A percentile compares a stretch with the other conserved stretches of the same genome.
These are phyloP conservation scores for Cuniculus paca DNA, from an alignment of 2,797 vertebrate genomes.

Conservation along the genomic window DNA sequence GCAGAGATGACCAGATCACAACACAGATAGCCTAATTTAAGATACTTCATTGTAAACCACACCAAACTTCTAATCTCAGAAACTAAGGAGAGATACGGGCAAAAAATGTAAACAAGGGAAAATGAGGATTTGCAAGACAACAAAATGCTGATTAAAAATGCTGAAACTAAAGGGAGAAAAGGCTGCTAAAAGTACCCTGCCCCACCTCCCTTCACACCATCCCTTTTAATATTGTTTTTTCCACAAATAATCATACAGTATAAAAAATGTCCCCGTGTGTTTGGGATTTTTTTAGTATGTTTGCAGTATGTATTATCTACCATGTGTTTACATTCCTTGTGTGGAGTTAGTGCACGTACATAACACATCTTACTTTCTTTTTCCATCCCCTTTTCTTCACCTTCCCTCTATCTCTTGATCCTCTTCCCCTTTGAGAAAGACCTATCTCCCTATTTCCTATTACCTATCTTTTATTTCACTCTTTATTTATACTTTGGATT, in stretches of 20 bases:
- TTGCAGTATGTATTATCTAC: not conserved
- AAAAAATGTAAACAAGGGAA: not conserved
- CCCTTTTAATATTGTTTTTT: not conserved
- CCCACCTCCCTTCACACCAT: not conserved
- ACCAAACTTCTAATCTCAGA: constrained; percentile 57
- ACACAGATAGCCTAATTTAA: constrained; percentile 45
- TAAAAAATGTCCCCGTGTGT: not conserved
- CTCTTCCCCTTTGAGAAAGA: not conserved
- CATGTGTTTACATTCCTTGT: not conserved
- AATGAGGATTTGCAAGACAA: constrained; percentile 22
- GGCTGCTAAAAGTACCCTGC: not conserved
- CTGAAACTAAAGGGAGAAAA: not conserved
- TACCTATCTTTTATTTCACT: not conserved
- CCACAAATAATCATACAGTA: not conserved
- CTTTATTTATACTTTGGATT: not conserved
- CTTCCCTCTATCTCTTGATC: not conserved
- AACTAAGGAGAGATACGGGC: constrained; percentile 6
- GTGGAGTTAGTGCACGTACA: not conserved
- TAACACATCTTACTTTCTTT: not conserved
- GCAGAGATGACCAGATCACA: constrained; percentile 60
- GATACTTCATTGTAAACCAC: constrained; percentile 52
- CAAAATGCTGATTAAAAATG: constrained; percentile 28
- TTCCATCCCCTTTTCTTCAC: not conserved
- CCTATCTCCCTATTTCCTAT: not conserved
- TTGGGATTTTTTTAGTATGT: not conserved